Conservation (phyloP, 64 coral and sea anemone genomes). For the Platygyra sinensis region DNA sequence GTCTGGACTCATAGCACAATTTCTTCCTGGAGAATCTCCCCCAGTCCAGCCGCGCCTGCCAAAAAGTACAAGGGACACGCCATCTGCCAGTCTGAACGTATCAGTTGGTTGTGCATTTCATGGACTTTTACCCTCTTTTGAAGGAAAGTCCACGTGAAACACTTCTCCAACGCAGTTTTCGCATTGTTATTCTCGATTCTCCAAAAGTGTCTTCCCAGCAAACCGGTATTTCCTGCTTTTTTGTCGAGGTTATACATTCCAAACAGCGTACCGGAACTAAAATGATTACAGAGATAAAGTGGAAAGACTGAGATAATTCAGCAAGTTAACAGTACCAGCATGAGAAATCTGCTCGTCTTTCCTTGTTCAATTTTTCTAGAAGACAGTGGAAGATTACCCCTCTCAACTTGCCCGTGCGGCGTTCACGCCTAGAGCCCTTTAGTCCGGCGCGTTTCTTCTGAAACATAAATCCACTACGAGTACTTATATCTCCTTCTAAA, state of each 20-base stretch:
- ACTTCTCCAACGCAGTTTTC: neutral
- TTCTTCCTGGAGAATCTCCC: neutral
- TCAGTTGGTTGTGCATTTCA: neutral
- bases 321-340: no score
- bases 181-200: slow-evolving; percentile 28
- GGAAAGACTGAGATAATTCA: no score
- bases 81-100: neutral
- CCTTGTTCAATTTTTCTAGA: no score
- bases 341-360: no score
- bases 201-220: slow-evolving; percentile 18
- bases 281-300: neutral
- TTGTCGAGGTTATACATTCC: slow-evolving; percentile 12
- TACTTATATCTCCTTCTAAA: no score
- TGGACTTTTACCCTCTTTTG: neutral
- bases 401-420: no score
- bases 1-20: neutral
- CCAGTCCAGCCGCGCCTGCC: slow-evolving; percentile 24
- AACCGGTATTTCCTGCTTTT: slow-evolving; percentile 4
- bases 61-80: slow-evolving; percentile 18
- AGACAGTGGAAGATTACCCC: no score
- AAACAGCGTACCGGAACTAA: neutral
- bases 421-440: no score
- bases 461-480: no score
- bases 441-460: no score
- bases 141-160: neutral